phyloP scores from a whole-genome alignment of 2,888 invertebrate species.

The Steinernema carpocapsae region DNA sequence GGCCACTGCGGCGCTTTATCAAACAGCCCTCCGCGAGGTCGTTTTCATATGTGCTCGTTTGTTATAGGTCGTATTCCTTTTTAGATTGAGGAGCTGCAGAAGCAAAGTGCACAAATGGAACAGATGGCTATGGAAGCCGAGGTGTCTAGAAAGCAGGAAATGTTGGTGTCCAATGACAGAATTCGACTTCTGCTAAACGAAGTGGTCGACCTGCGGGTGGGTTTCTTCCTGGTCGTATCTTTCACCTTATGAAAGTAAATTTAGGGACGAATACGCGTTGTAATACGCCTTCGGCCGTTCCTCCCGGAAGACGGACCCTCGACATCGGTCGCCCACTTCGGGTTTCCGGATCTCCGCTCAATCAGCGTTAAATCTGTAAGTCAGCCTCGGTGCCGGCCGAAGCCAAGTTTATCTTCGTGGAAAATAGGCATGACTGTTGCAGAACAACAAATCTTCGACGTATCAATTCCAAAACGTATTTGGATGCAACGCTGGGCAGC shows the following conservation, averaged over 20 bases:
- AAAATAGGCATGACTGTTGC: neutral
- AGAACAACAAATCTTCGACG: constrained; percentile 33
- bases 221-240: constrained; percentile 10
- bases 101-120: neutral
- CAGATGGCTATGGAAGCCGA: neutral
- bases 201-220: constrained; percentile 48
- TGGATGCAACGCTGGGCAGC: constrained; percentile 45
- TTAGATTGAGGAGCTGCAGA: neutral
- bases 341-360: constrained; percentile 44
- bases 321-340: constrained; percentile 34
- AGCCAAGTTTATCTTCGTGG: neutral
- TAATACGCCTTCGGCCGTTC: constrained; percentile 49
- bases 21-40: neutral
- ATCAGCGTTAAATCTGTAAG: constrained; percentile 36
- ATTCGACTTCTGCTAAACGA: constrained; percentile 49
- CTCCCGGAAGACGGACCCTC: constrained; percentile 38
- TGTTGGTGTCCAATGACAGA: constrained; percentile 49
- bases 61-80: neutral
- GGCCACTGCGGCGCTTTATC: neutral
- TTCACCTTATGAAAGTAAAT: neutral
- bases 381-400: neutral
- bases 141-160: neutral
- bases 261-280: constrained; percentile 53
- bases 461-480: constrained; percentile 51
- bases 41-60: neutral